Conservation (phyloP, 2,888 invertebrate species). For the Athalia circularis region DNA sequence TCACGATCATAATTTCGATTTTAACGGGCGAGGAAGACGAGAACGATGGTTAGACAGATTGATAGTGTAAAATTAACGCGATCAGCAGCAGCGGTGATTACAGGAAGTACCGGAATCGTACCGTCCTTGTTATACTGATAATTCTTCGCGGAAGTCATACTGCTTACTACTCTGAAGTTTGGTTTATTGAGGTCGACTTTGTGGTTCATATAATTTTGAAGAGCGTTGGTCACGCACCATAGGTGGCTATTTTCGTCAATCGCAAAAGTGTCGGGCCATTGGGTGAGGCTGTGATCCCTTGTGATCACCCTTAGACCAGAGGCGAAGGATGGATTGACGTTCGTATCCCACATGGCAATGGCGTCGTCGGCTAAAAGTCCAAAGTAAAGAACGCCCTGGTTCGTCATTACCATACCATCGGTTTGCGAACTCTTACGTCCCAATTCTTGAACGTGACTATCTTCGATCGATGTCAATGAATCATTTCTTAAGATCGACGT, state of each 20-base stretch:
- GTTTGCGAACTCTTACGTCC: slow-evolving; percentile 82
- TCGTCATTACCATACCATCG: slow-evolving; percentile 86
- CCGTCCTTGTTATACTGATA: slow-evolving; percentile 77
- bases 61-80: slow-evolving; percentile 53
- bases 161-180: slow-evolving; percentile 82
- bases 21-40: slow-evolving; percentile 49
- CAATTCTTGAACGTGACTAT: slow-evolving; percentile 76
- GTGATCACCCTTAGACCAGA: slow-evolving; percentile 81
- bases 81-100: slow-evolving; percentile 58
- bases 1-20: not conserved
- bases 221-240: slow-evolving; percentile 81
- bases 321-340: slow-evolving; percentile 74
- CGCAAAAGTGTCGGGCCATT: slow-evolving; percentile 84
- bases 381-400: slow-evolving; percentile 81
- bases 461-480: slow-evolving; percentile 69
- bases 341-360: slow-evolving; percentile 83
- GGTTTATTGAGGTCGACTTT: slow-evolving; percentile 78
- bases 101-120: slow-evolving; percentile 61
- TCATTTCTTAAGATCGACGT: slow-evolving; percentile 79
- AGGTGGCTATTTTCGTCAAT: slow-evolving; percentile 82
- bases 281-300: slow-evolving; percentile 81
- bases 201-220: slow-evolving; percentile 81
- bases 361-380: slow-evolving; percentile 82
- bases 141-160: slow-evolving; percentile 79
- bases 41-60: slow-evolving; percentile 52